Evolutionary conservation across 2,888 invertebrate species (phyloP), one percentile per base, ranked within the genome.

Genomic region (Sarcophaga variegata): DNA sequence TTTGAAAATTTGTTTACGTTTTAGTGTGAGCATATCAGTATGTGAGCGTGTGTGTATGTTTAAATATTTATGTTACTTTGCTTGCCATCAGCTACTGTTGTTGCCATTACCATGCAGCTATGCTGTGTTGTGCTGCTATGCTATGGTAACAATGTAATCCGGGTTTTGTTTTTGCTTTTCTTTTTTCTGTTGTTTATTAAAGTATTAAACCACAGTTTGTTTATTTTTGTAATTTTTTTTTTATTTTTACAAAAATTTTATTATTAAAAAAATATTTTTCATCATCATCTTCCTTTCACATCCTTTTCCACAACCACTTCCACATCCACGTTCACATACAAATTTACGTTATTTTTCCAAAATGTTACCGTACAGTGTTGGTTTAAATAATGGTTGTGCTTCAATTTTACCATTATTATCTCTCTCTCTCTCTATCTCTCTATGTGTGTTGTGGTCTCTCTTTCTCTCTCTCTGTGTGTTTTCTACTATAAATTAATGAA

Each of bases 171-270:
- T 37, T 37, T 37, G 14, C 3, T 69, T 81, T 20, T 17, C 62
- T 74, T 27, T 62, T 62, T 49, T 69, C 4, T 75, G 62, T 81
- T 81, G 62, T 81, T 81, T 81, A 69, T 75, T 81, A 69, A 17
- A 54, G 63, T 64, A 70, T 64, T 81, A n/a, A 54, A 70, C 63
- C 75, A 64, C 67, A 59, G 64, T 20, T 69, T 14, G 54, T 14
- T 14, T 54, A 54, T 54, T 8, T 37, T 20, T 20, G n/a, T n/a
- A n/a, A n/a, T 27, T 27, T 27, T 69, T 20, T 12, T 12, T 14
- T 14, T 17, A 54, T 54, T 63, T 81, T 75, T 20, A 12, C 47
- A n/a, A 25, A 74, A 72, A 37, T 70, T 47, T 63, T 47, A 12
- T 78, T 69, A 67, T 69, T 63, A 75, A 63, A 54, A 67, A 67